These are phyloP conservation scores for Spilogale gracilis DNA, from an alignment of 2,113 vertebrate species.

Conservation along the genomic window DNA sequence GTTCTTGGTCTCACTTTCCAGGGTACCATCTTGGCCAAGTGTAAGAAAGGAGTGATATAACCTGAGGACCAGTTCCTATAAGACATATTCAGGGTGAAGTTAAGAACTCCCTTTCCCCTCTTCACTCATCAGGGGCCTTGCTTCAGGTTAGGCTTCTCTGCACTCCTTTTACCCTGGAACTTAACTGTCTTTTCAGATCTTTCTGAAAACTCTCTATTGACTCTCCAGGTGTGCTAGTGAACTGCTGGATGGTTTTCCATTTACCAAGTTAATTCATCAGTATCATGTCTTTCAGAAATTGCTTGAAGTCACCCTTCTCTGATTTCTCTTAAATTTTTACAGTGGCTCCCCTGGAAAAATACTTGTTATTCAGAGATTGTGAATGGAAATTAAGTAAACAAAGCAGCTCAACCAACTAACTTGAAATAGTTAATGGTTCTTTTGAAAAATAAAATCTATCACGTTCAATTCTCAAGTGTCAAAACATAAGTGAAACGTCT, in stretches of 20 bases:
- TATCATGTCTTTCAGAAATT: background rate
- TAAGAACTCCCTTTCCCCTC: background rate
- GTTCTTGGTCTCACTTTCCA: background rate
- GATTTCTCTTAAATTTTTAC: background rate
- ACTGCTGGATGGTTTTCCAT: background rate
- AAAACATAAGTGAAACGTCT: background rate
- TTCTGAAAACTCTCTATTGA: background rate
- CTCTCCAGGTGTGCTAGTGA: background rate
- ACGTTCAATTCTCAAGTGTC: background rate
- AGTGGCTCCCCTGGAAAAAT: too few relatives aligned
- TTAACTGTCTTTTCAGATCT: background rate
- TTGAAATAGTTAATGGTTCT: background rate
- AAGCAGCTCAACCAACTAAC: background rate
- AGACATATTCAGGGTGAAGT: background rate
- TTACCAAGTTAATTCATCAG: background rate
- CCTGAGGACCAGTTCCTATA: background rate
- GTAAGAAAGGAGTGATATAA: background rate
- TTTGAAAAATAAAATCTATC: constrained; percentile 27
- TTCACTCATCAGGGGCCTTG: background rate
- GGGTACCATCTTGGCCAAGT: background rate
- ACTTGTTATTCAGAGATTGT: too few relatives aligned
- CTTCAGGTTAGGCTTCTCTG: background rate
- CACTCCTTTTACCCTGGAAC: background rate
- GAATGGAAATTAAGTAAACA: background rate
- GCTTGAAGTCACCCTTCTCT: background rate